Base-by-base conservation (phyloP, 2,113 vertebrate genomes). In the Symphodus melops region DNA sequence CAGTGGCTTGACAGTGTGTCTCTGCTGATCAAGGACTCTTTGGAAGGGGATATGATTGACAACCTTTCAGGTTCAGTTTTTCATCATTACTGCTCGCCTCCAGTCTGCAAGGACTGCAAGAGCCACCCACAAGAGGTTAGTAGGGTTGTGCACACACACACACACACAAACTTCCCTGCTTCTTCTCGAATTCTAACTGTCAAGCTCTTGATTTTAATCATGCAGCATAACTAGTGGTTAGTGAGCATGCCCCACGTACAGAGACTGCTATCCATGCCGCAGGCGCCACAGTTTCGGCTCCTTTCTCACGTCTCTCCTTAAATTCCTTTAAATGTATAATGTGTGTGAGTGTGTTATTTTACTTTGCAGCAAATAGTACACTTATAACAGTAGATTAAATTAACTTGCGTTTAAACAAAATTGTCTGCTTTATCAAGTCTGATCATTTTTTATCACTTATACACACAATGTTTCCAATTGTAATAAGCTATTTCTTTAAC, bases 1-100 rank as follows among this genome's bases (percentile, higher is more conserved):
- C 95, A 96, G 95, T 99, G 97, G 98, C 93, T 99, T 95, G 98
- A 99, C 95, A 99, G 98, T 84, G 97, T 99, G 83, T 99, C 98
- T 92, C 95, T 99, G 94, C 96, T 99, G 90, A 99, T 99, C 93
- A 98, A 98, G 91, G 98, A 99, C 92, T 98, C 98, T 5, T 89
- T 97, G 92, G 98, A 99, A 87, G 97, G 96, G 48, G 98, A 99
- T 91, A 93, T 99, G 95, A 98, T 99, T 61, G 98, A 99, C 95
- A 99, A 99, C 93, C 96, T 99, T 78, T 99, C 98, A 0, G 98
- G 97, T 67, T 99, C 98, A 21, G 95, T 99, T 90, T 99, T 97
- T 90, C 97, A 99, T 86, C 97, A 99, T 92, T 99, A 99, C 91
- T 94, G 96, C 86, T 97, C 98, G 42, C 94, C 95, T 19, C 94